Base-by-base conservation (phyloP, 2,113 vertebrate genomes). In the Egretta garzetta region DNA sequence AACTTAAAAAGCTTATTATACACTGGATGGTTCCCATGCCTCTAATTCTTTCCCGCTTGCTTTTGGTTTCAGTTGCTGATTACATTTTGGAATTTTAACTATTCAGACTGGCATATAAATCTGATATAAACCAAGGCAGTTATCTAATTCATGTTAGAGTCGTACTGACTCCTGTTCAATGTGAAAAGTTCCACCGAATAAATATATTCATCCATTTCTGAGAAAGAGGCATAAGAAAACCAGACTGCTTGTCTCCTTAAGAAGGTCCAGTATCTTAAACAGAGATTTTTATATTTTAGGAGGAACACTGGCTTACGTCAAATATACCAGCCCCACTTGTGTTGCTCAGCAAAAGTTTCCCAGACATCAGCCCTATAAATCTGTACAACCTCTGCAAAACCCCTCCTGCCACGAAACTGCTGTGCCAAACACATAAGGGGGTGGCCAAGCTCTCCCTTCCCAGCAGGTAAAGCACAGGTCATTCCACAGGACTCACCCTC, bases 401-500 rank as follows among this genome's bases (percentile, higher is more conserved):
- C 33, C 22, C 80, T 58, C 5, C 5, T 1, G 7, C 37, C 72
- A 19, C 12, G 18, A 32, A 30, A 43, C 28, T 17, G 79, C 85
- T 30, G 68, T 81, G 70, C 37, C 60, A 27, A 33, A 59, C n/a
- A 1, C 0, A 12, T 35, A 28, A 47, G 33, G 23, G 6, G 30
- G 11, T 41, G 39, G 53, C 47, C 2, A 2, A 20, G 47, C 49
- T 28, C 14, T 49, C 55, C 35, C 33, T 19, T 20, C 66, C 27
- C 2, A 8, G 27, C 43, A 37, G 80, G 30, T 13, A 10, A 32
- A 27, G 20, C 32, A 16, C 1, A 0, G 19, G 9, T 3, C 45
- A 15, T 30, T 43, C n/a, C 39, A 7, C 24, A 3, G 19, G 6
- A 22, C 67, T 79, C 9, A 2, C 12, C 35, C 45, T 49, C 32